These are phyloP conservation scores for Arnoldichthys spilopterus DNA, from an alignment of 2,797 vertebrate species.

Conservation along the genomic window DNA sequence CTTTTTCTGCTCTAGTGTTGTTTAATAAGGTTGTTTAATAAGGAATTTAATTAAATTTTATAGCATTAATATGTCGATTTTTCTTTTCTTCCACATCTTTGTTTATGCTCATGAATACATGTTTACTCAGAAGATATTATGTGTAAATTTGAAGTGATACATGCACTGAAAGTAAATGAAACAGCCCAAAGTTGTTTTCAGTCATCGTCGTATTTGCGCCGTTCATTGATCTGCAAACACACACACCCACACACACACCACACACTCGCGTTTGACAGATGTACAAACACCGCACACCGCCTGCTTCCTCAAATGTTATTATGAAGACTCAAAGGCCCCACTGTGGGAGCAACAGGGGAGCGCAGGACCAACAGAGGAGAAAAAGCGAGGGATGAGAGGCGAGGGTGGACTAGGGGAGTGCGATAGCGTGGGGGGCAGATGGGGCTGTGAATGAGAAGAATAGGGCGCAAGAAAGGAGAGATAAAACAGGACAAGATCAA, in stretches of 20 bases:
- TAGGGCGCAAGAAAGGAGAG: conserved; percentile 19
- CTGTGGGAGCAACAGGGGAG: conserved; percentile 16
- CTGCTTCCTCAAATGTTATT: conserved; percentile 17
- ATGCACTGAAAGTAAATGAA: too few species aligned
- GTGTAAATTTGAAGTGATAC: too few species aligned
- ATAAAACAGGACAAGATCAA: conserved; percentile 41
- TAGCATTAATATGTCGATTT: too few species aligned
- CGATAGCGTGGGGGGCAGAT: conserved; percentile 12
- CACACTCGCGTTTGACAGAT: conserved; percentile 32
- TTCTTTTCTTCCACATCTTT: too few species aligned
- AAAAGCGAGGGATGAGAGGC: conserved; percentile 2
- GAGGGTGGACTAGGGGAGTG: neutral
- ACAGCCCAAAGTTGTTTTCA: too few species aligned
- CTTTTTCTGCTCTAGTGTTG: too few species aligned
- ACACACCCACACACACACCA: conserved; percentile 44
- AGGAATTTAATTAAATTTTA: too few species aligned
- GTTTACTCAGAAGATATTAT: too few species aligned
- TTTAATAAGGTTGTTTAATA: too few species aligned
- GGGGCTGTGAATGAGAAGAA: conserved; percentile 21
- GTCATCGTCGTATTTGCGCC: conserved; percentile 7
- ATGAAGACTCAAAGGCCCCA: conserved; percentile 27
- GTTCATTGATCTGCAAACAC: conserved; percentile 45
- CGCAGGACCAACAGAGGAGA: conserved; percentile 21
- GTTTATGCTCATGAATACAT: too few species aligned
- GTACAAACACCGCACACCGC: conserved; percentile 15